Evolutionary conservation across 2,888 invertebrate species (phyloP).

Genomic region (Girardia tigrina): DNA sequence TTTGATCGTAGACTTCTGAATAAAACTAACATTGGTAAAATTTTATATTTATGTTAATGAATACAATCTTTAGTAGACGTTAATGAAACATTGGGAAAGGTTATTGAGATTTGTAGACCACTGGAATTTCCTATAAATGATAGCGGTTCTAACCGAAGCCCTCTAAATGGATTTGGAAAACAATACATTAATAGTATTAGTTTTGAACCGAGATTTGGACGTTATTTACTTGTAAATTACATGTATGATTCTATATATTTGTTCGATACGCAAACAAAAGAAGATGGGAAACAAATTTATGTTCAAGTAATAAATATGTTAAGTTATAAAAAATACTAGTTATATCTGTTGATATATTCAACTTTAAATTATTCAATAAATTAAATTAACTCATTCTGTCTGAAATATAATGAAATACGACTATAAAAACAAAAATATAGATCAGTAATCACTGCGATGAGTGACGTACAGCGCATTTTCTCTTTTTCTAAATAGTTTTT

Average conservation of each 20-base stretch:
- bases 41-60: no score
- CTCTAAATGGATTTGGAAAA: background rate
- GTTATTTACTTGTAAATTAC: background rate
- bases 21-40: background rate
- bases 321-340: no score
- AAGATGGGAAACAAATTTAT: background rate
- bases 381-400: no score
- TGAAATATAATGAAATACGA: no score
- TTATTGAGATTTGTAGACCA: background rate
- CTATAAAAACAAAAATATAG: no score
- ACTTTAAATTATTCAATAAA: no score
- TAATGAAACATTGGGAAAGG: background rate
- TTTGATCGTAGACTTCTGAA: background rate
- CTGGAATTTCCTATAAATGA: background rate
- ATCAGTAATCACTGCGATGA: no score
- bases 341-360: no score
- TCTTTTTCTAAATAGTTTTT: no score
- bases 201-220: background rate
- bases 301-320: background rate
- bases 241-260: slow-evolving; percentile 7
- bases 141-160: background rate
- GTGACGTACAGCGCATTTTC: no score
- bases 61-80: background rate
- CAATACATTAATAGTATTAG: background rate
- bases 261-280: background rate